phyloP scores from a whole-genome alignment of 2,113 vertebrate species.

The Plecotus auritus region DNA sequence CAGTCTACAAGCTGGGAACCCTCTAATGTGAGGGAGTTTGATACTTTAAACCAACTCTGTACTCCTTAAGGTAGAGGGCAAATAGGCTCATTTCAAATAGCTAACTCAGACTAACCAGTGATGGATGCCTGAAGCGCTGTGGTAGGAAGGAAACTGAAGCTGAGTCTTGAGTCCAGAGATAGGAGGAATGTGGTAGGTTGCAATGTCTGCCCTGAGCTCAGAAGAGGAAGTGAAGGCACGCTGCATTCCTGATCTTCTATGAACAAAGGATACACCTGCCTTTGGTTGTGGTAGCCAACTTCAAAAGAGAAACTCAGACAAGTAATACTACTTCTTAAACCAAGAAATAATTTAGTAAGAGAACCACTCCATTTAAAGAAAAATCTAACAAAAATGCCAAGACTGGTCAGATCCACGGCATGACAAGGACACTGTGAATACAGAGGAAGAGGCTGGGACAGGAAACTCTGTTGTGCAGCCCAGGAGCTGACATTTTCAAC shows the following conservation, averaged over 20 bases:
- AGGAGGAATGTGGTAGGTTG: not conserved
- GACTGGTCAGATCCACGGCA: not conserved
- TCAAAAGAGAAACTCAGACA: not conserved
- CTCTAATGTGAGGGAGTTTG: not conserved
- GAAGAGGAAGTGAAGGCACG: not conserved
- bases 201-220: not conserved
- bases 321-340: slow-evolving; percentile 10
- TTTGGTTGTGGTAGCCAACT: not conserved
- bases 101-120: not conserved
- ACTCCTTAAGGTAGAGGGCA: not conserved
- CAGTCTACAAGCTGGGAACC: not conserved
- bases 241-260: not conserved
- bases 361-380: not conserved
- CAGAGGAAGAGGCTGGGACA: not conserved
- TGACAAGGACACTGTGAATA: not conserved
- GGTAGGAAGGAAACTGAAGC: not conserved
- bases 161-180: not conserved
- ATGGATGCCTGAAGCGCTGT: not conserved
- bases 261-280: not conserved
- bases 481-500: not conserved
- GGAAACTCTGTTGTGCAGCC: not conserved
- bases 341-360: not conserved
- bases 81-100: not conserved
- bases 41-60: not conserved
- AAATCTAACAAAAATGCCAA: not conserved